These are phyloP conservation scores for Calameuta pallipes DNA, from an alignment of 2,888 invertebrate genomes.

Conservation along the genomic window DNA sequence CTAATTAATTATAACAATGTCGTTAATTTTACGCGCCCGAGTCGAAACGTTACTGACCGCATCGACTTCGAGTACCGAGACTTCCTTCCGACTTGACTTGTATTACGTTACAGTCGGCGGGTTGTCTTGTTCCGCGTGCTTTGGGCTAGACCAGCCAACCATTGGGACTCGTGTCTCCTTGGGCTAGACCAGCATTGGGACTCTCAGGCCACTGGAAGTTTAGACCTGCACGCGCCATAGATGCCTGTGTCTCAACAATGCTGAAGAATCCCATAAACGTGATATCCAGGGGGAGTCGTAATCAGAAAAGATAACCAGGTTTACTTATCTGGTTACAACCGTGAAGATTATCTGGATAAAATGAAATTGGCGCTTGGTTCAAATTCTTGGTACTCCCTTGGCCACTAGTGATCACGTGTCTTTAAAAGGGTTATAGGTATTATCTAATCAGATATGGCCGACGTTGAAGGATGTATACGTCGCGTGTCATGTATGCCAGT, in stretches of 20 bases:
- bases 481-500: too few relatives aligned
- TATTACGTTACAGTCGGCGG: background rate
- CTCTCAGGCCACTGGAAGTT: too few relatives aligned
- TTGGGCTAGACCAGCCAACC: background rate
- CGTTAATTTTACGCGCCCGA: conserved; percentile 64
- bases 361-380: background rate
- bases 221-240: too few relatives aligned
- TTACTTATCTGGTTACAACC: background rate
- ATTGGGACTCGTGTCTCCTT: too few relatives aligned
- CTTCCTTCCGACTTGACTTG: conserved; percentile 2
- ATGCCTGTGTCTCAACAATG: background rate
- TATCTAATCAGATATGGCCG: background rate
- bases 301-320: too few relatives aligned
- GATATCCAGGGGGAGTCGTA: too few relatives aligned
- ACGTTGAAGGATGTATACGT: too few relatives aligned
- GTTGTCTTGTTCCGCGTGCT: background rate
- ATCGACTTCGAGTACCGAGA: conserved; percentile 27
- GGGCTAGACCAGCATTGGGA: background rate
- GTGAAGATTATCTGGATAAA: background rate
- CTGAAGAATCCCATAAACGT: background rate
- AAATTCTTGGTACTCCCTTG: background rate
- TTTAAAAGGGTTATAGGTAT: background rate
- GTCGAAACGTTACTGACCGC: conserved; percentile 64
- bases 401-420: background rate
- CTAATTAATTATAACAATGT: conserved; percentile 66